Percentiles rank a stretch among this genome's conserved stretches.
phyloP scores from a whole-genome alignment of 2,888 invertebrate species.

The Protula sp. region DNA sequence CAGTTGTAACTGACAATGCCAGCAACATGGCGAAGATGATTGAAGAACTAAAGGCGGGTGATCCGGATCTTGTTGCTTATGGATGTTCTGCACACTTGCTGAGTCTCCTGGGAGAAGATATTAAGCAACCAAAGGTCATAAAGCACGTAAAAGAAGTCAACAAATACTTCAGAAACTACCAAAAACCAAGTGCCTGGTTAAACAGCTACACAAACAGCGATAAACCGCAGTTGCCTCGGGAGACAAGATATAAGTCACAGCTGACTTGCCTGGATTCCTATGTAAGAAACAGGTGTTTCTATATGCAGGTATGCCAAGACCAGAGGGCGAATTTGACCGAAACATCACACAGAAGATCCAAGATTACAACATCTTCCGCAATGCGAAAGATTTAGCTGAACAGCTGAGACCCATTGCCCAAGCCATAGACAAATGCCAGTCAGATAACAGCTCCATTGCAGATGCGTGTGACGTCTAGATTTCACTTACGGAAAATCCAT shows the following conservation, averaged over 20 bases:
- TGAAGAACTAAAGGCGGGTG: neutral
- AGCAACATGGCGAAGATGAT: neutral
- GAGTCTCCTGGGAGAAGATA: neutral
- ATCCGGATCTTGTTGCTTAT: neutral
- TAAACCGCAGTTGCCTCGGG: neutral
- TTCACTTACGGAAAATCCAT: neutral
- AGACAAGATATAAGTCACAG: neutral
- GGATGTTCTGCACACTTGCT: neutral
- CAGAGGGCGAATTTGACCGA: too few relatives aligned
- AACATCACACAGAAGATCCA: neutral
- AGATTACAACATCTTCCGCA: neutral
- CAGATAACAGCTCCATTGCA: neutral
- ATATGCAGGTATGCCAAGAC: neutral
- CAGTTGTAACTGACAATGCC: slow-evolving; percentile 3
- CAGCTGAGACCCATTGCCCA: neutral
- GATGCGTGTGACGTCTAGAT: neutral
- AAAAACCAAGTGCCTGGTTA: neutral
- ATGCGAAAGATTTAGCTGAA: neutral
- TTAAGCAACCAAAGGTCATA: neutral
- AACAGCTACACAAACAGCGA: neutral
- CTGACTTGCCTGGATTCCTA: neutral
- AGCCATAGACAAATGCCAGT: neutral
- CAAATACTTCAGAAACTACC: neutral
- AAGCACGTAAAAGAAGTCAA: neutral
- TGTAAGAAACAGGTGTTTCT: neutral